Conservation (phyloP, 2,113 vertebrate species). For the Callionymus lyra region DNA sequence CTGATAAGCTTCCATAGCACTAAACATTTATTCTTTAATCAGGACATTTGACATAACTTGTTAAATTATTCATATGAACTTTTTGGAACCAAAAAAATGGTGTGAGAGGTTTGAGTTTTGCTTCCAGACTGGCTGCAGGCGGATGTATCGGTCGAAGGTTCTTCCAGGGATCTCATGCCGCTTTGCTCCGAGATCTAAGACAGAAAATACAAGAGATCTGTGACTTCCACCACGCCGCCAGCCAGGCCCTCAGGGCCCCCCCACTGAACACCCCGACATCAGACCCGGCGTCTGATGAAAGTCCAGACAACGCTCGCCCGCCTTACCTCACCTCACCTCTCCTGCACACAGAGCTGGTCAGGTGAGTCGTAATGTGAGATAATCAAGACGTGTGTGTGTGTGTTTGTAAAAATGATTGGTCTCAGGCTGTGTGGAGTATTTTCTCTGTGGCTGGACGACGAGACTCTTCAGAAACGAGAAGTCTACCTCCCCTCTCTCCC, state of each 20-base stretch:
- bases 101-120: too few species aligned
- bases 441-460: slow-evolving; percentile 89
- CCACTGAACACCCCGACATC: slow-evolving; percentile 59
- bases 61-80: too few species aligned
- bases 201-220: slow-evolving; percentile 80
- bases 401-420: slow-evolving; percentile 1
- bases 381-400: neutral
- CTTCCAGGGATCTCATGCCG: slow-evolving; percentile 76
- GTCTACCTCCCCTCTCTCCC: slow-evolving; percentile 86
- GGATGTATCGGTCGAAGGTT: slow-evolving; percentile 88
- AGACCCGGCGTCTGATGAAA: slow-evolving; percentile 55
- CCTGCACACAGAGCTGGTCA: slow-evolving; percentile 86
- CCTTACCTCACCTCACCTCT: slow-evolving; percentile 79
- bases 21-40: too few species aligned
- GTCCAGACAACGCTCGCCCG: slow-evolving; percentile 25
- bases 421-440: slow-evolving; percentile 86
- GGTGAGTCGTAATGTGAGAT: slow-evolving; percentile 57
- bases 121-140: slow-evolving; percentile 75
- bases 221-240: slow-evolving; percentile 89
- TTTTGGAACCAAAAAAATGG: slow-evolving; percentile 4
- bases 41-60: too few species aligned
- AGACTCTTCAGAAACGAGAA: slow-evolving; percentile 86
- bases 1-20: too few species aligned
- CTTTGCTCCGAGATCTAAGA: slow-evolving; percentile 79
- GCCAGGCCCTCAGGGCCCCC: slow-evolving; percentile 79